Percentiles rank a stretch among this genome's conserved stretches.
Conservation (phyloP, 1,140 invertebrate genomes). For the Diachasmimorpha longicaudata region DNA sequence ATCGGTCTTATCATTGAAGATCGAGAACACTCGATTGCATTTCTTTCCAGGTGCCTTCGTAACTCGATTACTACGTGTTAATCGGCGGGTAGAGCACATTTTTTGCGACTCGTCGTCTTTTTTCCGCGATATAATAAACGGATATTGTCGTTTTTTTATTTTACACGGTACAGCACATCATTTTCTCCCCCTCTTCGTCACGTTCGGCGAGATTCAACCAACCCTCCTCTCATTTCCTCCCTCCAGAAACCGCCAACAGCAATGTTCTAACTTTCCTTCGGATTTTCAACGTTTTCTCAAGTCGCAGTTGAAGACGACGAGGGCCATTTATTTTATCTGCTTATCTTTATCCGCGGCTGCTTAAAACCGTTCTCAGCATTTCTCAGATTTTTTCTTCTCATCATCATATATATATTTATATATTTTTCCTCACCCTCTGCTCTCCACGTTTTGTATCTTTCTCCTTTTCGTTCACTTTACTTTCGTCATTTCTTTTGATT, state of each 20-base stretch:
- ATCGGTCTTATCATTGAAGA: background rate
- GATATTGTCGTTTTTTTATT: background rate
- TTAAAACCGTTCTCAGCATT: conserved; percentile 8
- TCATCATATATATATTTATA: background rate
- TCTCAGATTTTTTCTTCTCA: background rate
- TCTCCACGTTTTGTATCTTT: background rate
- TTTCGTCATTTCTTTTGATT: conserved; percentile 15
- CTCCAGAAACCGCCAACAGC: background rate
- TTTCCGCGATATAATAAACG: background rate
- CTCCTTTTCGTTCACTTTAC: conserved; percentile 4
- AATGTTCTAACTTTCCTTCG: conserved; percentile 1
- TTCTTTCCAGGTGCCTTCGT: background rate
- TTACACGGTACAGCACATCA: background rate
- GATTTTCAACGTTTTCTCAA: conserved; percentile 1
- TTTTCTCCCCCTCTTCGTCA: background rate
- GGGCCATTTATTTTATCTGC: conserved; percentile 33
- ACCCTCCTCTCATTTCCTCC: background rate
- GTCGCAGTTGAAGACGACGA: conserved; percentile 12
- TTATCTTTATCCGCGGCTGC: conserved; percentile 33
- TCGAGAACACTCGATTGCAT: background rate
- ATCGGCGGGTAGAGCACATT: background rate
- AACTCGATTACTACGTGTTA: background rate
- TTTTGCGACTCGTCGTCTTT: background rate
- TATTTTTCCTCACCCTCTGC: background rate
- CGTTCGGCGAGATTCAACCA: background rate